Evolutionary conservation across 1,140 invertebrate genomes (phyloP).

Genomic region (Arion vulgaris): DNA sequence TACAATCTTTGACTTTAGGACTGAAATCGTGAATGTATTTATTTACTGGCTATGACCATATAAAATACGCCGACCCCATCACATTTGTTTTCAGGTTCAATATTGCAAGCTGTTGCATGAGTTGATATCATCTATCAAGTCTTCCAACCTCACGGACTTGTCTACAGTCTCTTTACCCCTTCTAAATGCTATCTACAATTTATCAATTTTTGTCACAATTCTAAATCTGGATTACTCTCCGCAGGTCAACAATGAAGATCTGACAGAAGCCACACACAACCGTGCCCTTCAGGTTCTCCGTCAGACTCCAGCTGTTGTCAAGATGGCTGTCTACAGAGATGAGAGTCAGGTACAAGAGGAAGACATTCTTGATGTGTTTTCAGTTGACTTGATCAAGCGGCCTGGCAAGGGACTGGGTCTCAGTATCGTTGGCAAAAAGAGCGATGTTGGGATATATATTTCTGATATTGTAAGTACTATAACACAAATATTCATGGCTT

Average conservation of each 20-base stretch:
- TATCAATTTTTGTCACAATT: too few species aligned
- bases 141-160: too few species aligned
- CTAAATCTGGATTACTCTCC: constrained; percentile 69
- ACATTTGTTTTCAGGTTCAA: too few species aligned
- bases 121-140: too few species aligned
- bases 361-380: constrained; percentile 84
- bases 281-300: constrained; percentile 75
- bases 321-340: constrained; percentile 90
- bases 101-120: too few species aligned
- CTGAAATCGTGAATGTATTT: too few species aligned
- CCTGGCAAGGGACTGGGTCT: constrained; percentile 93
- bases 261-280: constrained; percentile 93
- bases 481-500: background rate
- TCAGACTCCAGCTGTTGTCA: constrained; percentile 80
- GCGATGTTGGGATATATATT: constrained; percentile 92
- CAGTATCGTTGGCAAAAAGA: constrained; percentile 89
- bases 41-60: too few species aligned
- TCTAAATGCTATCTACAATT: too few species aligned
- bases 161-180: too few species aligned
- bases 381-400: constrained; percentile 93
- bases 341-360: constrained; percentile 75
- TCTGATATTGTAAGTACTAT: constrained; percentile 87
- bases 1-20: too few species aligned
- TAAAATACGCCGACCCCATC: too few species aligned
- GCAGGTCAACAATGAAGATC: constrained; percentile 91